These are phyloP conservation scores for Ypsolopha scabrella DNA, from an alignment of 2,888 invertebrate genomes.

Conservation along the genomic window DNA sequence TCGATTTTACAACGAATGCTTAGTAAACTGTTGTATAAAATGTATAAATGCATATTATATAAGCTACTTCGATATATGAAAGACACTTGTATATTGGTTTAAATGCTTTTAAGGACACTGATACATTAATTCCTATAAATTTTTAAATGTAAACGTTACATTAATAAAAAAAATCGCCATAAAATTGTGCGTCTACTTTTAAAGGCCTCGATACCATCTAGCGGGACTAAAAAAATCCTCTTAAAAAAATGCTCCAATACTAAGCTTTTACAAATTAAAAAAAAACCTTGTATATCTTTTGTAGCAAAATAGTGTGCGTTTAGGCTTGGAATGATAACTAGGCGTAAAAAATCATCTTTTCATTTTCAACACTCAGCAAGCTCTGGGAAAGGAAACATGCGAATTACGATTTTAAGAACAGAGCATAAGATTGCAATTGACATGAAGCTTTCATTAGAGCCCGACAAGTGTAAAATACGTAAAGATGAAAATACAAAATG, in stretches of 20 bases:
- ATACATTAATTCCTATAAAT: constrained; percentile 6
- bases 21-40: constrained; percentile 16
- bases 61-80: constrained; percentile 13
- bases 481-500: background rate
- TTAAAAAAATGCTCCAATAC: background rate
- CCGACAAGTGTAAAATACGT: background rate
- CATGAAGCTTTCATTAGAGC: constrained; percentile 7
- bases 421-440: constrained; percentile 5
- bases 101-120: constrained; percentile 12
- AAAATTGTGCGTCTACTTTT: constrained; percentile 22
- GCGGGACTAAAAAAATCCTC: constrained; percentile 13
- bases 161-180: constrained; percentile 21
- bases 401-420: no score
- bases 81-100: constrained; percentile 10
- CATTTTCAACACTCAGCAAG: background rate
- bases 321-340: constrained; percentile 46
- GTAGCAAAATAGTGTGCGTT: constrained; percentile 57
- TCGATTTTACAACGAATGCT: constrained; percentile 15
- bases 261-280: constrained; percentile 26
- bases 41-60: constrained; percentile 31
- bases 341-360: constrained; percentile 26
- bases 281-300: constrained; percentile 40
- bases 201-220: constrained; percentile 19
- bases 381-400: no score
- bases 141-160: constrained; percentile 12